A percentile compares a stretch with the other conserved stretches of the same genome.
phyloP scores from a whole-genome alignment of 2,797 vertebrate species.

The Mallotus villosus region DNA sequence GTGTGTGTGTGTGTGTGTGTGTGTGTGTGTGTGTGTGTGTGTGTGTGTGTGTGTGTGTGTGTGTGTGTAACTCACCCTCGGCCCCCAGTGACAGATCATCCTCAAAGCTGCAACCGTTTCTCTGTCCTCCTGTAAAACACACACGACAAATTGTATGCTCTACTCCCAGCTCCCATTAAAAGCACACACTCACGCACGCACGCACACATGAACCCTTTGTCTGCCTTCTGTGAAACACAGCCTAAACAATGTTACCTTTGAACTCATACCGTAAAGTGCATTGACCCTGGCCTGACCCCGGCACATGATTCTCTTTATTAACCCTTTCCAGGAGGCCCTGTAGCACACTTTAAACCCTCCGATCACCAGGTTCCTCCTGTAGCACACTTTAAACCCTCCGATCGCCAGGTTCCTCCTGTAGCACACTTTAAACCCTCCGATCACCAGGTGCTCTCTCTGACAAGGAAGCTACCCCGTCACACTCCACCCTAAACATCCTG shows the following conservation, averaged over 20 bases:
- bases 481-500: too few species aligned
- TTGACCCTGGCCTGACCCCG: neutral
- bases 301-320: neutral
- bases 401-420: neutral
- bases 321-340: too few species aligned
- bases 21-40: conserved; percentile 8
- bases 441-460: neutral
- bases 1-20: neutral
- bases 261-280: neutral
- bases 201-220: neutral
- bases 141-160: neutral
- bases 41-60: conserved; percentile 12
- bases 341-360: neutral
- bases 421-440: neutral
- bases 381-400: neutral
- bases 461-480: neutral
- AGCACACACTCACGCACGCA: neutral
- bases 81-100: conserved; percentile 98
- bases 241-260: too few species aligned
- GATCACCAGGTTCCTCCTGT: neutral
- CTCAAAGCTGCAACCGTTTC: conserved; percentile 97
- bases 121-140: conserved; percentile 65
- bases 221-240: neutral
- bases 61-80: conserved; percentile 82
- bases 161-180: neutral